Conservation (phyloP, 2,888 invertebrate species). For the Gnatocerus cornutus region DNA sequence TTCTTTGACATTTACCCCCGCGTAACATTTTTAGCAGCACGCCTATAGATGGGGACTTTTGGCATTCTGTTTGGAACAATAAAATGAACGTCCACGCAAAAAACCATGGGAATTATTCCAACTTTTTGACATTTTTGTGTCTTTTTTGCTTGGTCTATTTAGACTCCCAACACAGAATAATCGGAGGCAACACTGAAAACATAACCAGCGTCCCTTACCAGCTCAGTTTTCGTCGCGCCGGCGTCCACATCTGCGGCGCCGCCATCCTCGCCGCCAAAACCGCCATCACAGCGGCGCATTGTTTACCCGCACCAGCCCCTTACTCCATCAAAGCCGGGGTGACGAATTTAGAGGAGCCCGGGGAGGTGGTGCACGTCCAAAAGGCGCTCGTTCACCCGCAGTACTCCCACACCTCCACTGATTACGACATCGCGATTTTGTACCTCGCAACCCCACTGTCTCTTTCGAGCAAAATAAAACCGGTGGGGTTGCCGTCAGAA, state of each 20-base stretch:
- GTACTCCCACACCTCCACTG: conserved; percentile 1
- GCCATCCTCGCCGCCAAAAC: conserved; percentile 12
- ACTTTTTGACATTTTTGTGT: too few relatives aligned
- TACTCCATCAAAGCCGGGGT: conserved; percentile 38
- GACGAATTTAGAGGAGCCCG: not conserved
- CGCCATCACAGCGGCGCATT: conserved; percentile 43
- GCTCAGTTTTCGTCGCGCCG: conserved; percentile 18
- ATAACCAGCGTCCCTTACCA: conserved; percentile 41
- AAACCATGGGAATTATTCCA: too few relatives aligned
- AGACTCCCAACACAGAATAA: conserved; percentile 13
- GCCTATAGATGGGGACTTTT: too few relatives aligned
- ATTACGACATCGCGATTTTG: conserved; percentile 38
- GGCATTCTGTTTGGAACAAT: too few relatives aligned
- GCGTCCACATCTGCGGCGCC: conserved; percentile 38
- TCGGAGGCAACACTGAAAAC: conserved; percentile 33
- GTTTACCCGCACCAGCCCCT: conserved; percentile 22
- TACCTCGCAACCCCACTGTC: conserved; percentile 3
- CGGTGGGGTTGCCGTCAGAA: conserved; percentile 17
- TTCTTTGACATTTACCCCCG: too few relatives aligned
- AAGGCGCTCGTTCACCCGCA: conserved; percentile 32
- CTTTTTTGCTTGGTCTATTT: too few relatives aligned
- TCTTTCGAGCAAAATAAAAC: conserved; percentile 13
- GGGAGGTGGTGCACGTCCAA: conserved; percentile 21
- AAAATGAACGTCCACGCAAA: too few relatives aligned
- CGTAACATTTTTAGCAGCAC: too few relatives aligned